Evolutionary conservation across 2,888 invertebrate genomes (phyloP), one percentile per base, ranked within the genome.

Genomic region (Laspeyria flexula): DNA sequence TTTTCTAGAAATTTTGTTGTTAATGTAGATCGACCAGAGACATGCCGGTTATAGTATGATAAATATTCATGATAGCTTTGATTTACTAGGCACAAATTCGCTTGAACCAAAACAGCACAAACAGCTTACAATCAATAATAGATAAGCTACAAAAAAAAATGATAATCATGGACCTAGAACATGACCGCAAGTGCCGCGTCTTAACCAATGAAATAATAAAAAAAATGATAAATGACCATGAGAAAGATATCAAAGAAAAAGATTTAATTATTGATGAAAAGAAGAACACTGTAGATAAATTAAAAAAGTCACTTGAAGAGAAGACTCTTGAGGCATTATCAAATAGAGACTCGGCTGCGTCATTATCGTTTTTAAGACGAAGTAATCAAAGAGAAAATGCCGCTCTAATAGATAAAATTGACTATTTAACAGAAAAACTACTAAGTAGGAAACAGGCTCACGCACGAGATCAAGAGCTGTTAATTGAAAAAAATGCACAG

Each of bases 11-110:
- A n/a, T n/a, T n/a, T n/a, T n/a, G n/a, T 21, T 74, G 77, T 45
- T 55, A 82, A 41, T 50, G 56, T 27, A 49, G 7, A 6, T 4
- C 3, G 4, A 7, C 25, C 7, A 25, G 3, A 2, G 18, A 18
- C 3, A 18, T 21, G 5, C 21, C 21, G 21, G 2, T 3, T 5
- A 21, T 21, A 21, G 5, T 2, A 21, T 21, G 5, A 21, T 5
- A 21, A 21, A 21, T 3, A 21, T 2, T 21, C 21, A 21, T 21
- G 21, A 21, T 21, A 21, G 25, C 9, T 25, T 25, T 25, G 25
- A 7, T 25, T 25, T 25, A 25, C 25, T 25, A 25, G 25, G 25
- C 3, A 7, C 7, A 25, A 25, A 7, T 1, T 25, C 25, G 7
- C 25, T 7, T 21, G 21, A 21, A 25, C 18, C 18, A 18, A 3